Evolutionary conservation across 2,888 invertebrate genomes (phyloP).

Genomic region (Nemoura dubitans): DNA sequence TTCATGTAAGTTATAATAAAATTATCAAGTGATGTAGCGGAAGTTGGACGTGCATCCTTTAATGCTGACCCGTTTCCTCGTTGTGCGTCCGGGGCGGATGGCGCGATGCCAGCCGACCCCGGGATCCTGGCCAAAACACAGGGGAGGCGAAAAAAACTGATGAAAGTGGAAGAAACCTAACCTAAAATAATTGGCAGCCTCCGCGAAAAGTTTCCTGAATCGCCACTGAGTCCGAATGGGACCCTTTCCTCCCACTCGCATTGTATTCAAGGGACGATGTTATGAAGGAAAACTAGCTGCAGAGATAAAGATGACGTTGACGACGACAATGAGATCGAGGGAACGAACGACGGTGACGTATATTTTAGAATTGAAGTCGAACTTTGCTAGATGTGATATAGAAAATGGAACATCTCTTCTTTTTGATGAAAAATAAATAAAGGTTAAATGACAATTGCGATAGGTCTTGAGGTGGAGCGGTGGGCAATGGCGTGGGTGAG

Average conservation of each 20-base stretch:
- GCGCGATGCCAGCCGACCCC: not conserved
- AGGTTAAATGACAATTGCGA: conserved; percentile 18
- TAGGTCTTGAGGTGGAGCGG: not conserved
- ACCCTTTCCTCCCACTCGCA: conserved; percentile 2
- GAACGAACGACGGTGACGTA: not conserved
- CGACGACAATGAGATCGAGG: not conserved
- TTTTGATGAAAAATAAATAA: conserved; percentile 14
- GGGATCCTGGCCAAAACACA: conserved; percentile 23
- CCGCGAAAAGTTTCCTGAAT: conserved; percentile 34
- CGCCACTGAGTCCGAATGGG: not conserved
- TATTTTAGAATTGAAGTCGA: conserved; percentile 17
- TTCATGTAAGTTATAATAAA: conserved; percentile 7
- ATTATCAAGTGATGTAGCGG: conserved; percentile 12
- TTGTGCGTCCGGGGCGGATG: not conserved
- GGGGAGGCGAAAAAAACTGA: conserved; percentile 1
- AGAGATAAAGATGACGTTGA: not conserved
- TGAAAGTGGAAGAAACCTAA: conserved; percentile 34
- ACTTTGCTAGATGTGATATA: conserved; percentile 8
- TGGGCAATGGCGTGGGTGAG: not conserved
- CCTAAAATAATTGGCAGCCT: conserved; percentile 41
- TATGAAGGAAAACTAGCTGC: conserved; percentile 14
- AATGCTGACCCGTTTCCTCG: conserved; percentile 16
- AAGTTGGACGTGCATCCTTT: not conserved
- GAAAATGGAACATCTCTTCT: not conserved
- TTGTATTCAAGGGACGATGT: conserved; percentile 9